A percentile compares a stretch with the other conserved stretches of the same genome.
Conservation (phyloP, 2,113 vertebrate genomes). For the Charadrius vociferus region DNA sequence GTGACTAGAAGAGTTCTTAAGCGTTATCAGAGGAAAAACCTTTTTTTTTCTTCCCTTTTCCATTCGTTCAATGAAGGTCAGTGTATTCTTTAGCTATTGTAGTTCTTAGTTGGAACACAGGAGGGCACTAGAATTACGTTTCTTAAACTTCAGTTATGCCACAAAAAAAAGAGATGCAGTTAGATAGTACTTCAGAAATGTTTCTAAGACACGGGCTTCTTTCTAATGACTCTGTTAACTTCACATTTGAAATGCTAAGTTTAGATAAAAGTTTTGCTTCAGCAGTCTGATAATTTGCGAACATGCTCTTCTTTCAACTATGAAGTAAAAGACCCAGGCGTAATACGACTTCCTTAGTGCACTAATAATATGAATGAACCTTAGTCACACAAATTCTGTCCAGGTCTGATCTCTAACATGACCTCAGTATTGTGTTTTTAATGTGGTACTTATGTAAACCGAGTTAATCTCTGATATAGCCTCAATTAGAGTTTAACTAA, state of each 20-base stretch:
- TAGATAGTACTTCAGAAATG: not conserved
- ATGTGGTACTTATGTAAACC: not conserved
- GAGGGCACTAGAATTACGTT: constrained; percentile 11
- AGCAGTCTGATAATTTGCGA: not conserved
- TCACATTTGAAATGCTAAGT: not conserved
- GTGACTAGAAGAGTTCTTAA: too few species aligned
- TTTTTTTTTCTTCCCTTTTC: not conserved
- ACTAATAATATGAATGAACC: not conserved
- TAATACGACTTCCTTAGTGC: accelerated
- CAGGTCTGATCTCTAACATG: not conserved
- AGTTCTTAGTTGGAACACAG: not conserved
- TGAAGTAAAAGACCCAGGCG: not conserved
- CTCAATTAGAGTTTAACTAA: not conserved
- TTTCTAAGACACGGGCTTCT: not conserved
- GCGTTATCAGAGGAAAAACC: not conserved
- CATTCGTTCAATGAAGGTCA: accelerated
- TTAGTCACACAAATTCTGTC: not conserved
- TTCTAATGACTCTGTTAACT: not conserved
- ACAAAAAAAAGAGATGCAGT: too few species aligned
- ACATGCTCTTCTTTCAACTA: accelerated
- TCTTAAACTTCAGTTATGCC: not conserved
- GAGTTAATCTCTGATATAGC: not conserved
- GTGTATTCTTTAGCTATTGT: accelerated
- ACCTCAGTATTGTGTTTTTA: not conserved
- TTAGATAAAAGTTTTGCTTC: not conserved